Evolutionary conservation across 2,797 vertebrate genomes (phyloP).

Genomic region (Xenops minutus): DNA sequence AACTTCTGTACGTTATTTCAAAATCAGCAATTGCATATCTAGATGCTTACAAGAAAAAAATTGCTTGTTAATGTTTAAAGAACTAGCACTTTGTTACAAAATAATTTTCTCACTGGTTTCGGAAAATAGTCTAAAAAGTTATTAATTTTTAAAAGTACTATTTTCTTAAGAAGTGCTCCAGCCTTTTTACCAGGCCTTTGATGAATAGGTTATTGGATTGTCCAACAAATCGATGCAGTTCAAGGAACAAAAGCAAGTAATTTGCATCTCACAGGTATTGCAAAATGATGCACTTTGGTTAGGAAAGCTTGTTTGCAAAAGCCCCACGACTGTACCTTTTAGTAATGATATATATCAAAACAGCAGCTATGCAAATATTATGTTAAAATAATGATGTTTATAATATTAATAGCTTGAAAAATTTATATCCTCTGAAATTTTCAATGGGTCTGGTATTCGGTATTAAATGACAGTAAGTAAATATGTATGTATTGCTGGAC

Average conservation of each 20-base stretch:
- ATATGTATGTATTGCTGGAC: background rate
- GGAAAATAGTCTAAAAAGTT: background rate
- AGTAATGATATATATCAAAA: background rate
- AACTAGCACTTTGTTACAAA: background rate
- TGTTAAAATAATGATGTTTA: background rate
- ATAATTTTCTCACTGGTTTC: background rate
- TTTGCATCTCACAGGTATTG: background rate
- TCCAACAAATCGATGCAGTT: conserved; percentile 7
- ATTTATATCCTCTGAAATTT: background rate
- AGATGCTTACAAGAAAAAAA: background rate
- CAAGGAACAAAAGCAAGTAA: background rate
- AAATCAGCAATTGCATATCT: background rate
- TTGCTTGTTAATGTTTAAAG: background rate
- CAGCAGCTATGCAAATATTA: background rate
- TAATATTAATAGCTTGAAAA: background rate
- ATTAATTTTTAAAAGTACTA: background rate
- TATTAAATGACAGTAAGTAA: background rate
- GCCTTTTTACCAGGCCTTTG: background rate
- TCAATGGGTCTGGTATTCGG: background rate
- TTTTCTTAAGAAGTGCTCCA: background rate
- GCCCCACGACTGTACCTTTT: background rate
- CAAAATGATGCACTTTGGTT: background rate
- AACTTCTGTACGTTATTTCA: background rate
- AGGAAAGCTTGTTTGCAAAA: background rate
- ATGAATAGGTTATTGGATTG: background rate